A percentile compares a stretch with the other conserved stretches of the same genome.
phyloP scores from a whole-genome alignment of 2,113 vertebrate genomes.

The human region GRCh38 chr14:97670001-97670500 shows the following conservation, averaged over 20 bases:
- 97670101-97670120: neutral
- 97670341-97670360: rapidly evolving
- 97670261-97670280: neutral
- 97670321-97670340: too few relatives aligned
- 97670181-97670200: neutral
- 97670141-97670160: neutral
- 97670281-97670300: neutral
- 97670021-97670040: neutral
- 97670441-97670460: neutral
- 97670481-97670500: neutral
- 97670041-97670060: too few relatives aligned
- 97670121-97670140: rapidly evolving
- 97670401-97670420: neutral
- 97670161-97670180: rapidly evolving
- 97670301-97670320: rapidly evolving
- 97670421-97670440: neutral
- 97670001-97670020: too few relatives aligned
- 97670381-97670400: rapidly evolving
- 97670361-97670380: neutral
- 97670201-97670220: rapidly evolving
- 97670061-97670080: too few relatives aligned
- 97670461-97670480: neutral
- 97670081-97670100: too few relatives aligned
- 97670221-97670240: rapidly evolving
- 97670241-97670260: too few relatives aligned